Evolutionary conservation across 2,888 invertebrate species (phyloP).

Genomic region (Leuctra nigra): DNA sequence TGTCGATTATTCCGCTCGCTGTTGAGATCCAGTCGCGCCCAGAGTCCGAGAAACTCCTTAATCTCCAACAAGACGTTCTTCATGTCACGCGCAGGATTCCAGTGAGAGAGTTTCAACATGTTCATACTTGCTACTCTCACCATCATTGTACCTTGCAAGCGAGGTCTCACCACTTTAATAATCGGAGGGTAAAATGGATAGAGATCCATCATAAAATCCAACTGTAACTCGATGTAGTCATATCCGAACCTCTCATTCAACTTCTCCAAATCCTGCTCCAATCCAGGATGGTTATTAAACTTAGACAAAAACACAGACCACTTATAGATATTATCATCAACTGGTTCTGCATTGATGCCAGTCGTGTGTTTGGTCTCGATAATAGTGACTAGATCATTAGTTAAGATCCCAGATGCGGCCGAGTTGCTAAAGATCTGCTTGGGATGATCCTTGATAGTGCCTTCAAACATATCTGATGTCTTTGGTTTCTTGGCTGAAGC

Average conservation of each 20-base stretch:
- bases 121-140: slow-evolving; percentile 33
- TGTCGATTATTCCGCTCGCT: slow-evolving; percentile 35
- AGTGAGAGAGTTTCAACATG: slow-evolving; percentile 37
- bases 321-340: slow-evolving; percentile 38
- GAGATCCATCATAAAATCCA: slow-evolving; percentile 39
- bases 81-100: slow-evolving; percentile 39
- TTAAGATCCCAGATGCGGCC: slow-evolving; percentile 38
- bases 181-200: slow-evolving; percentile 40
- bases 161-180: slow-evolving; percentile 37
- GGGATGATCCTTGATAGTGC: slow-evolving; percentile 27
- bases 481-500: slow-evolving; percentile 28
- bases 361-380: slow-evolving; percentile 34
- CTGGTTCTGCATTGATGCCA: slow-evolving; percentile 36
- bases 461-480: slow-evolving; percentile 28
- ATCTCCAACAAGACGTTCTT: slow-evolving; percentile 36
- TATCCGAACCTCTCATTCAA: slow-evolving; percentile 35
- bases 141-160: slow-evolving; percentile 35
- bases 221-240: slow-evolving; percentile 37
- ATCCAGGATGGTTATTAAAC: slow-evolving; percentile 32
- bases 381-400: slow-evolving; percentile 38
- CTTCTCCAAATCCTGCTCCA: slow-evolving; percentile 34
- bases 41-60: slow-evolving; percentile 36
- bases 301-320: slow-evolving; percentile 37
- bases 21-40: slow-evolving; percentile 35
- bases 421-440: slow-evolving; percentile 37